Evolutionary conservation across 2,113 vertebrate species (phyloP).

Genomic region (Phaethon lepturus): DNA sequence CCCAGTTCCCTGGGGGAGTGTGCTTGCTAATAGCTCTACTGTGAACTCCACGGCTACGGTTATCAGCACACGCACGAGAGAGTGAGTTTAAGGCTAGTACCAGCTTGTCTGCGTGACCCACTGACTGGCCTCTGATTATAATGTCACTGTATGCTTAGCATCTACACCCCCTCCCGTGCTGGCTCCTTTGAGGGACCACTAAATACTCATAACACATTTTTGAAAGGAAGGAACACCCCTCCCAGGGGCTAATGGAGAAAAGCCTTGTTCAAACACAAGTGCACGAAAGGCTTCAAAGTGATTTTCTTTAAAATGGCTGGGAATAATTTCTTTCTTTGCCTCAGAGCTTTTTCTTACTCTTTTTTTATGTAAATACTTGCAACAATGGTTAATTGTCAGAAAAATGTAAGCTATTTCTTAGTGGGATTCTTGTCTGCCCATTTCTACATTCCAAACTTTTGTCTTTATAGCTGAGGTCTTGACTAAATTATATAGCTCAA

Average conservation of each 20-base stretch:
- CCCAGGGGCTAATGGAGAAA: not conserved
- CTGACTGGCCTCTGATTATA: not conserved
- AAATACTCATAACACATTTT: not conserved
- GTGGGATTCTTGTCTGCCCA: conserved; percentile 30
- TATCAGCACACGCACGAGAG: not conserved
- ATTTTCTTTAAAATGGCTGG: conserved; percentile 17
- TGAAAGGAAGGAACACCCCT: not conserved
- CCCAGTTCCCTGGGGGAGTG: not conserved
- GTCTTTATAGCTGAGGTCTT: conserved; percentile 27
- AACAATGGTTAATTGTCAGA: conserved; percentile 49
- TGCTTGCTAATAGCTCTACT: not conserved
- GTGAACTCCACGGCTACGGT: fast-evolving
- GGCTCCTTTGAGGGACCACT: not conserved
- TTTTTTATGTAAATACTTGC: conserved; percentile 16
- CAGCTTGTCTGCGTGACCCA: not conserved
- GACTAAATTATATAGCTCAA: conserved; percentile 29
- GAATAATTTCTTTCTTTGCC: conserved; percentile 2
- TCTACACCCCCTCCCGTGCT: not conserved
- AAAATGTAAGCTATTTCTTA: conserved; percentile 53
- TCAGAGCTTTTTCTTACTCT: not conserved
- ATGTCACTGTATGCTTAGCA: not conserved
- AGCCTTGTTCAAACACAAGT: conserved; percentile 29
- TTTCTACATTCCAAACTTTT: conserved; percentile 48
- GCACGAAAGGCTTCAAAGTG: not conserved
- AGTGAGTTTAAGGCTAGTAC: not conserved